phyloP scores from a whole-genome alignment of 2,797 vertebrate species.

The Ispidina picta region DNA sequence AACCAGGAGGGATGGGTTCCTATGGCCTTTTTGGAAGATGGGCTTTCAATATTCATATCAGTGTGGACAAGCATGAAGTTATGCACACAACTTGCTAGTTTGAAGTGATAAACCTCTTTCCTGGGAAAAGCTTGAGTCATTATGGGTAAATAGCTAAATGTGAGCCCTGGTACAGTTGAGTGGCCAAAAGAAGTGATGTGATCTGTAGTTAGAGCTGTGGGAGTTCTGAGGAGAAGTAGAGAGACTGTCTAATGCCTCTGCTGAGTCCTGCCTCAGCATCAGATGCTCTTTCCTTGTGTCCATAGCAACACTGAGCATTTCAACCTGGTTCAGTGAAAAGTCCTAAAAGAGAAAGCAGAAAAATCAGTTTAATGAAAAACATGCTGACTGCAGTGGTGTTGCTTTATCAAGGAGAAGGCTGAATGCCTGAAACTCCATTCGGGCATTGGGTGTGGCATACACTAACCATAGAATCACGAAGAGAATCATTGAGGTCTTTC shows the following conservation, averaged over 20 bases:
- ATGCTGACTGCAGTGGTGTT: not conserved
- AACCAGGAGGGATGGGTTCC: not conserved
- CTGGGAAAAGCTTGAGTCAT: not conserved
- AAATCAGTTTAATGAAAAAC: not conserved
- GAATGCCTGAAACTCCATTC: not conserved
- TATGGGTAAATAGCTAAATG: not conserved
- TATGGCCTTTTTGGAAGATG: not conserved
- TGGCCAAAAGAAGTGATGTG: not conserved
- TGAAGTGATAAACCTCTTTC: not conserved
- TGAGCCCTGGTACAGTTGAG: accelerated
- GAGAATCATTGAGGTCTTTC: no score
- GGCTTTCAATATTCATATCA: not conserved
- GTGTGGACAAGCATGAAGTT: not conserved
- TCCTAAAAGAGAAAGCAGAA: slow-evolving; percentile 10
- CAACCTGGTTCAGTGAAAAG: not conserved
- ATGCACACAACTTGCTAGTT: accelerated
- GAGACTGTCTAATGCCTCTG: not conserved
- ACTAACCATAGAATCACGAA: no score
- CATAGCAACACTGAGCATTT: slow-evolving; percentile 38
- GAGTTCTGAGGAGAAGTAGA: not conserved
- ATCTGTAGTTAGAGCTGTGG: not conserved
- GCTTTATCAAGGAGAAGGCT: not conserved
- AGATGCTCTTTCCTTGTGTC: not conserved
- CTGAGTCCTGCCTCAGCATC: not conserved
- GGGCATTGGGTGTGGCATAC: accelerated